These are phyloP conservation scores for Lophius piscatorius DNA, from an alignment of 2,113 vertebrate genomes.

Conservation along the genomic window DNA sequence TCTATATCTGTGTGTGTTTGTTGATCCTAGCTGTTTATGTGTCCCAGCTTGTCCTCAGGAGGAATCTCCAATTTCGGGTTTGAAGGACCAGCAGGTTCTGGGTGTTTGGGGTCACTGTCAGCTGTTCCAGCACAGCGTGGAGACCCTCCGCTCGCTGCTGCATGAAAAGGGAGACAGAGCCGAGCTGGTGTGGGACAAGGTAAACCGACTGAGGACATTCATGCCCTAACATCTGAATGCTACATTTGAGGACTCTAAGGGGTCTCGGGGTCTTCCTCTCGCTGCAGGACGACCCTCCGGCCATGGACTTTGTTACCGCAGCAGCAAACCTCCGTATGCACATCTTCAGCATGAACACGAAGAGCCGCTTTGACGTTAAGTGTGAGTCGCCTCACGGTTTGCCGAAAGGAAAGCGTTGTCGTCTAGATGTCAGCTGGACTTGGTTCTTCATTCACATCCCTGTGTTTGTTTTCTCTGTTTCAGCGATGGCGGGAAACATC, in stretches of 20 bases:
- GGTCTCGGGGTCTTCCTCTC: not conserved
- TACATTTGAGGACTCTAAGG: not conserved
- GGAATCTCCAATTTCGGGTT: slow-evolving; percentile 73
- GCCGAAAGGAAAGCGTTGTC: not conserved
- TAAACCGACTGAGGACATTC: slow-evolving; percentile 39
- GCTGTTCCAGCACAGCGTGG: slow-evolving; percentile 91
- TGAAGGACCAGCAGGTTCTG: slow-evolving; percentile 96
- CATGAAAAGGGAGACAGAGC: slow-evolving; percentile 89
- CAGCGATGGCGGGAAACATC: slow-evolving; percentile 99
- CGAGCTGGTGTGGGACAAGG: slow-evolving; percentile 98
- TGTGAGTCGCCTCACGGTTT: slow-evolving; percentile 81
- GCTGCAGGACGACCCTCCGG: slow-evolving; percentile 90
- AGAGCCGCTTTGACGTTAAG: slow-evolving; percentile 97
- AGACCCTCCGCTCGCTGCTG: slow-evolving; percentile 88
- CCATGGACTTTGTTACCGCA: slow-evolving; percentile 97
- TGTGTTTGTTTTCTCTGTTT: slow-evolving; percentile 1
- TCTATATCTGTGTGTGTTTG: not conserved
- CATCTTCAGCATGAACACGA: slow-evolving; percentile 99
- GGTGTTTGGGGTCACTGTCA: slow-evolving; percentile 87
- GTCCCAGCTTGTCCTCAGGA: slow-evolving; percentile 77
- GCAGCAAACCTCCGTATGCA: slow-evolving; percentile 97
- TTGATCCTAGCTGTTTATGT: not conserved
- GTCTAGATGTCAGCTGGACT: not conserved
- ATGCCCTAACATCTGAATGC: not conserved
- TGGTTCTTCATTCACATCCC: not conserved